Evolutionary conservation across 1,140 invertebrate genomes (phyloP), one percentile per base, ranked within the genome.

Genomic region (Catajapyx aquilonaris): DNA sequence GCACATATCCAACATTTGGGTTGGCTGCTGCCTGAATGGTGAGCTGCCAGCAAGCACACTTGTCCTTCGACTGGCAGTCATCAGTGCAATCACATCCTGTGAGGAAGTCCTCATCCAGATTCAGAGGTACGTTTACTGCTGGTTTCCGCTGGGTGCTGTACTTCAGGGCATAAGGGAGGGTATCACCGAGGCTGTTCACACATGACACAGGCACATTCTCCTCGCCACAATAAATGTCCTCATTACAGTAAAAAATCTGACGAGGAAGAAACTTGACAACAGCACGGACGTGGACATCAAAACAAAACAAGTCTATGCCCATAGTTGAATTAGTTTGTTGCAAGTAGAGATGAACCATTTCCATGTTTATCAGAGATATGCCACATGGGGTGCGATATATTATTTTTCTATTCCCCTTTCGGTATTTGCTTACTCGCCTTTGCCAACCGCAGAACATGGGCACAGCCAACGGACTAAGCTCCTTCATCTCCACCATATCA

Each of bases 31-130:
- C 81, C 45, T 81, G 69, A 42, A 84, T 64, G 0, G 90, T 94
- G 45, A 90, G 53, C 53, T 90, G 74, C 76, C 84, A 88, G 52
- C 91, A 96, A 0, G 75, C 67, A 59, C 90, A 96, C 51, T 85
- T 90, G 0, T 59, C 55, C n/a, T n/a, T n/a, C n/a, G n/a, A n/a
- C n/a, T n/a, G n/a, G n/a, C n/a, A n/a, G n/a, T n/a, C n/a, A n/a
- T n/a, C n/a, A n/a, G n/a, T n/a, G n/a, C n/a, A n/a, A n/a, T n/a
- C n/a, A n/a, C n/a, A n/a, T n/a, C n/a, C n/a, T n/a, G n/a, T n/a
- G n/a, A n/a, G n/a, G n/a, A n/a, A n/a, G n/a, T n/a, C n/a, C n/a
- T n/a, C n/a, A n/a, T n/a, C 79, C 2, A 80, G 53, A 56, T 90
- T 88, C 5, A 95, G 60, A 38, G 77, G 64, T 0, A 95, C 88